Evolutionary conservation across 2,113 vertebrate species (phyloP), one percentile per base, ranked within the genome.

Genomic region (Erythrocebus patas): DNA sequence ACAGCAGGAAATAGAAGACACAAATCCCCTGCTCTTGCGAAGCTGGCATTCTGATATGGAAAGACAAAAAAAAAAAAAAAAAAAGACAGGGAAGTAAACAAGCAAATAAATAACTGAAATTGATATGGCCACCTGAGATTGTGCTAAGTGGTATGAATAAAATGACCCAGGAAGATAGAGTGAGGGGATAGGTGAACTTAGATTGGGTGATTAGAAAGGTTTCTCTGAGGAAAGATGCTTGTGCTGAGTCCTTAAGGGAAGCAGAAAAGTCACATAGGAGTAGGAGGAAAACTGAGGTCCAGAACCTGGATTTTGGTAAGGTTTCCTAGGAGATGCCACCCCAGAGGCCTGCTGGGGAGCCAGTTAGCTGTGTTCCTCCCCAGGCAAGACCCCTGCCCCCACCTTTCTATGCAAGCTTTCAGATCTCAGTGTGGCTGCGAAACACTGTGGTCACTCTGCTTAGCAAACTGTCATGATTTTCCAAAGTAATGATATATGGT

Each of bases 391-490:
- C 35, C n/a, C 43, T 40, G 1, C 22, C 66, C 27, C 38, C 35
- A 8, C 2, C 9, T 79, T 11, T 1, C 0, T 40, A 1, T 57
- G 22, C 18, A 23, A 8, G 12, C 52, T 40, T 40, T n/a, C 17
- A 57, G 38, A 48, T 23, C 75, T 79, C 38, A 48, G 27, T 3
- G 13, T 5, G 7, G 6, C 64, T 84, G 16, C 38, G 14, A 95
- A 96, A 43, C 32, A 55, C 30, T 10, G 10, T 35, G 48, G 25
- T 87, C 64, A 57, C 40, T 73, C 80, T 40, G 72, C 50, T 59
- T 70, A 91, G 72, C n/a, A 80, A 91, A 70, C 78, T 76, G 7
- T 68, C 45, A 48, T 43, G 22, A 57, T 85, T 89, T 85, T 73
- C 45, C 5, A n/a, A n/a, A 70, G 22, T 57, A 52, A 50, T 86